Base-by-base conservation (phyloP, 2,888 invertebrate species). In the Volucella inanis region DNA sequence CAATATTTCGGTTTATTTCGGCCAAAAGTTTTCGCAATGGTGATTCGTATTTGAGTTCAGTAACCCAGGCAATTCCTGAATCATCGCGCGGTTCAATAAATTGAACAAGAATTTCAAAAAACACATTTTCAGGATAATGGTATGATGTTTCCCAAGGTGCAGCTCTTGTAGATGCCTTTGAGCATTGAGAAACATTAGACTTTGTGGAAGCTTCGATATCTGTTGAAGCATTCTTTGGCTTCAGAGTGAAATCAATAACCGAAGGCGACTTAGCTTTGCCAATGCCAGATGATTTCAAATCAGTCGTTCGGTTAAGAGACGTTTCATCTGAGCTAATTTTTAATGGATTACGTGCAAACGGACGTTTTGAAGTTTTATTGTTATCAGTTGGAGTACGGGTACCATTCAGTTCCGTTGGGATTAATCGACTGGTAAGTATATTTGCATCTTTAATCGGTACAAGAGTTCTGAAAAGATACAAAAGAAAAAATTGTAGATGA, bases 51-150 rank as follows among this genome's bases (percentile, higher is more conserved):
- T 87, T 88, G 0, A 83, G 8, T 15, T 89, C 88, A 1, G 88
- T 88, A 6, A 89, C 88, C 89, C 89, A 89, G 0, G 88, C 65
- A 22, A 88, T 68, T 0, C 59, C 77, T 4, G 65, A 22, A 18
- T 85, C 72, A 6, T 10, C 11, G 8, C 68, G 84, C 14, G 81
- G 82, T 18, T 88, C 87, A 14, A 87, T 45, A 67, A 87, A 89
- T 47, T 89, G 89, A 0, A 89, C 76, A 9, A 88, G 74, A 2
- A 86, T 88, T 1, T 88, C 87, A 43, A 89, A 89, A 68, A 87
- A 88, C 14, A 11, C 55, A 3, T 76, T 81, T 15, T 81, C 65
- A 1, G 87, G 79, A 31, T 87, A 87, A 0, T 79, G 68, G 43
- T 87, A 88, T 11, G 83, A 61, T 12, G 52, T 72, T 38, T 71